phyloP scores from a whole-genome alignment of 2,113 vertebrate genomes.

The Takifugu flavidus region DNA sequence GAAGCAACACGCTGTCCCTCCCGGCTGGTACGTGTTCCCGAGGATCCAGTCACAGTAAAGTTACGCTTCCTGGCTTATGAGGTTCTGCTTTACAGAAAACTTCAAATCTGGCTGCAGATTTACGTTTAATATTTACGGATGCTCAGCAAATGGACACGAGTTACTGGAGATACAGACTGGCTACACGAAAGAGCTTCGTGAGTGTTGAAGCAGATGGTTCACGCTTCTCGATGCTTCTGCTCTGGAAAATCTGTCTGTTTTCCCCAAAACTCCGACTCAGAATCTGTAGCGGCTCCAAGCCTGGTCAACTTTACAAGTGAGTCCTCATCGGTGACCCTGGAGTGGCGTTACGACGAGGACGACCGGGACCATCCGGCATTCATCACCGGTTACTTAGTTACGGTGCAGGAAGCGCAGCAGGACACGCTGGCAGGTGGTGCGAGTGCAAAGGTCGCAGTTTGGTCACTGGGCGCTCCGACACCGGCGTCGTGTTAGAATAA shows the following conservation, averaged over 20 bases:
- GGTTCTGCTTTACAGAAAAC: constrained; percentile 28
- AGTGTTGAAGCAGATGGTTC: constrained; percentile 18
- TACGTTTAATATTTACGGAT: constrained; percentile 64
- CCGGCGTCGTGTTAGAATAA: background rate
- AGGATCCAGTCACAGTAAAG: background rate
- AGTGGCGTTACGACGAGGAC: constrained; percentile 59
- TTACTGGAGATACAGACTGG: constrained; percentile 57
- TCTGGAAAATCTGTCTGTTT: background rate
- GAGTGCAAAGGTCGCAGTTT: background rate
- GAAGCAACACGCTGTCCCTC: constrained; percentile 47
- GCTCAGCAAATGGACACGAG: constrained; percentile 35
- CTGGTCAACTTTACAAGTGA: constrained; percentile 22
- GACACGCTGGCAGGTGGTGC: background rate
- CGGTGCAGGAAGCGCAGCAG: constrained; percentile 7
- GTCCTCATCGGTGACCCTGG: constrained; percentile 53
- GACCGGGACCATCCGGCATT: constrained; percentile 48
- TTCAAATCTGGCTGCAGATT: constrained; percentile 53
- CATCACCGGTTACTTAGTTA: constrained; percentile 62
- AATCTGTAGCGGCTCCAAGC: constrained; percentile 15
- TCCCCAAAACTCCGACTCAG: constrained; percentile 29
- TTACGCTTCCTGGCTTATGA: background rate
- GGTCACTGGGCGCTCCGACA: background rate
- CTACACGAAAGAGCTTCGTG: constrained; percentile 60
- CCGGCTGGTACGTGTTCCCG: constrained; percentile 33
- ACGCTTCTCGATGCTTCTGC: too few species aligned